These are phyloP conservation scores for Thryonomys swinderianus DNA, from an alignment of 2,113 vertebrate genomes.

Conservation along the genomic window DNA sequence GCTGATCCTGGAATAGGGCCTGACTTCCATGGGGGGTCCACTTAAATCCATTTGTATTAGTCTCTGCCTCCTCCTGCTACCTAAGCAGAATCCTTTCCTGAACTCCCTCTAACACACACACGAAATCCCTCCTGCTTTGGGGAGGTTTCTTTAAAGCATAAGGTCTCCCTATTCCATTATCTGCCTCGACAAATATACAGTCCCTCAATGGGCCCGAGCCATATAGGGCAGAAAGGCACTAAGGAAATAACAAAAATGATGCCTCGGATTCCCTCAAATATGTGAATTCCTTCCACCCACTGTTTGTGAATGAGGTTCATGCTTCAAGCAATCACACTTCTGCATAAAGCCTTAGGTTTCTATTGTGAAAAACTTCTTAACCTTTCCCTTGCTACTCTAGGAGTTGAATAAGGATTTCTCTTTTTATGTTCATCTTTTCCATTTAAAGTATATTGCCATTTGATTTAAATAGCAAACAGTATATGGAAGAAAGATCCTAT, in stretches of 20 bases:
- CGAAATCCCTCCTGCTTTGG: background rate
- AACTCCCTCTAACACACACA: background rate
- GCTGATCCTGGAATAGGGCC: background rate
- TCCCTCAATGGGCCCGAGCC: background rate
- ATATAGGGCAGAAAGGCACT: too few relatives aligned
- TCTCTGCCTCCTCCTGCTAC: background rate
- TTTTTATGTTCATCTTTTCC: background rate
- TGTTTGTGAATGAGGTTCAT: background rate
- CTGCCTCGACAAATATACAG: too few relatives aligned
- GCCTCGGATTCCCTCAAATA: background rate
- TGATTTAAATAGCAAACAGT: background rate
- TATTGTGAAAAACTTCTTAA: background rate
- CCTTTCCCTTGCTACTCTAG: background rate
- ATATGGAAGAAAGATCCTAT: background rate
- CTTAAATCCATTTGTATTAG: background rate
- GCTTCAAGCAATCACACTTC: background rate
- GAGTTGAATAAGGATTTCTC: background rate
- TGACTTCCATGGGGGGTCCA: background rate
- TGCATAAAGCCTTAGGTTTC: background rate
- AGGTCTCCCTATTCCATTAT: background rate
- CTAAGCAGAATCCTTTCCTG: background rate
- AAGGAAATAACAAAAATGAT: background rate
- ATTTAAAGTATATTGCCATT: background rate
- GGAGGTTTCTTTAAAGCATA: background rate
- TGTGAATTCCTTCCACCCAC: background rate